phyloP scores from a whole-genome alignment of 2,113 vertebrate species.

The Toxostoma redivivum region DNA sequence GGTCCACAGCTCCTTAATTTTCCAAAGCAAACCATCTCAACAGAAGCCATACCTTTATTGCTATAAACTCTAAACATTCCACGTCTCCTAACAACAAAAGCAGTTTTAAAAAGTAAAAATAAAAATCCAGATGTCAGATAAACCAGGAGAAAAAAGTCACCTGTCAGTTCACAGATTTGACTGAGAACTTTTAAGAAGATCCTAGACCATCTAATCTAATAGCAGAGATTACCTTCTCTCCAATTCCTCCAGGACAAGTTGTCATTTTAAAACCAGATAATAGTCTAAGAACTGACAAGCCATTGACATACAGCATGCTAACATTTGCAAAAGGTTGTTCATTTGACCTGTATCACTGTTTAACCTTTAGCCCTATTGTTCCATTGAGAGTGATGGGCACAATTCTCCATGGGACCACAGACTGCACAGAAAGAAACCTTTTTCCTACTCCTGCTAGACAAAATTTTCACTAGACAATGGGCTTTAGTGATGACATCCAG shows the following conservation, averaged over 20 bases:
- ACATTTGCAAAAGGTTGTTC: slow-evolving; percentile 41
- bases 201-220: background rate
- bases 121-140: background rate
- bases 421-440: background rate
- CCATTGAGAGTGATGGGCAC: background rate
- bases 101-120: background rate
- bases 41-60: background rate
- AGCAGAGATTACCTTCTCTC: slow-evolving; percentile 13
- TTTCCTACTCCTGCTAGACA: background rate
- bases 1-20: background rate
- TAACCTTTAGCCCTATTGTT: slow-evolving; percentile 53
- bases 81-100: background rate
- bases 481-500: background rate
- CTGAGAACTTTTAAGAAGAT: background rate
- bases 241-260: slow-evolving; percentile 22
- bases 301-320: background rate
- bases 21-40: background rate
- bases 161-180: background rate
- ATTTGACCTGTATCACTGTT: slow-evolving; percentile 27
- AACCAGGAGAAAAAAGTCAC: background rate
- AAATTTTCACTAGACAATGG: background rate
- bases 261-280: slow-evolving; percentile 48
- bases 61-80: background rate
- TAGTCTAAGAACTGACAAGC: slow-evolving; percentile 43
- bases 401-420: background rate